Evolutionary conservation across 1,140 invertebrate genomes (phyloP).

Genomic region (Eubasilissa regina): DNA sequence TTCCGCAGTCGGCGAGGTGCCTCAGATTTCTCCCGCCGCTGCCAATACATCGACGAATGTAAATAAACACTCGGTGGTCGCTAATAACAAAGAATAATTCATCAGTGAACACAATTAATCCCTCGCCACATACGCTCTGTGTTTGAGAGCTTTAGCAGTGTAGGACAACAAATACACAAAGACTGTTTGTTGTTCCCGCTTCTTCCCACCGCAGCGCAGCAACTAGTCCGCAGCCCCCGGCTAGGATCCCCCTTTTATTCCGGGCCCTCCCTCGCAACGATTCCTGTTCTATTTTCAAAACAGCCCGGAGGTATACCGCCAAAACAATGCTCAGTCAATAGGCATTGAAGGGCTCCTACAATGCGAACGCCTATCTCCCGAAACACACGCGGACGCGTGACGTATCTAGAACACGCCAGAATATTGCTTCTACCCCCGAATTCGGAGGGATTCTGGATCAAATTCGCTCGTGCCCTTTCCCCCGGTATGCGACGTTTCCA

Average conservation of each 20-base stretch:
- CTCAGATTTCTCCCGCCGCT: no score
- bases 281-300: slow-evolving; percentile 57
- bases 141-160: slow-evolving; percentile 40
- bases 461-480: not conserved
- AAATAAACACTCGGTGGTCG: slow-evolving; percentile 52
- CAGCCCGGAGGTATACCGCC: slow-evolving; percentile 53
- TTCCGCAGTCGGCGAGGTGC: no score
- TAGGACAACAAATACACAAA: slow-evolving; percentile 48
- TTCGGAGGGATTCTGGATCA: not conserved
- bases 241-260: slow-evolving; percentile 13
- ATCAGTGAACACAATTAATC: slow-evolving; percentile 57
- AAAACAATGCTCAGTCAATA: slow-evolving; percentile 61
- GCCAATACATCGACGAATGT: no score
- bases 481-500: not conserved
- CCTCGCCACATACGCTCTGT: slow-evolving; percentile 49
- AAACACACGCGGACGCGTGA: not conserved
- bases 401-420: not conserved
- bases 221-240: slow-evolving; percentile 45
- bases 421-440: not conserved
- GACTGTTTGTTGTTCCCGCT: slow-evolving; percentile 50
- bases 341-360: slow-evolving; percentile 45
- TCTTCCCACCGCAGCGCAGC: slow-evolving; percentile 47
- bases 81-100: slow-evolving; percentile 58
- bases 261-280: slow-evolving; percentile 18
- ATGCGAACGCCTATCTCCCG: slow-evolving; percentile 37